These are phyloP conservation scores for Hippocampus comes DNA, from an alignment of 2,113 vertebrate species.

Conservation along the genomic window DNA sequence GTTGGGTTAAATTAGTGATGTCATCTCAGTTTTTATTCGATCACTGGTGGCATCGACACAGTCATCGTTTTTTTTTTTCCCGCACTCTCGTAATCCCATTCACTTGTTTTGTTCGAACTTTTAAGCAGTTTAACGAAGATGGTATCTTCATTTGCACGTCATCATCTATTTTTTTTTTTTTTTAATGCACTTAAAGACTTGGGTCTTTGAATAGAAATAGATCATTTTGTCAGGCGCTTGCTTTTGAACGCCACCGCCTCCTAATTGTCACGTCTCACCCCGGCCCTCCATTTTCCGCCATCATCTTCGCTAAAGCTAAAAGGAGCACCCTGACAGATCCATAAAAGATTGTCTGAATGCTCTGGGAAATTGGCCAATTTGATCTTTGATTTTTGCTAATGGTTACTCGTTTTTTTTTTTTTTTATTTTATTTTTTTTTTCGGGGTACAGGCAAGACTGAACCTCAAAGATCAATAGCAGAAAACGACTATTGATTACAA, in stretches of 20 bases:
- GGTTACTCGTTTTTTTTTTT: not conserved
- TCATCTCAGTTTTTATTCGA: not conserved
- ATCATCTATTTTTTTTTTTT: conserved; percentile 16
- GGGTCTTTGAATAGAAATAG: conserved; percentile 28
- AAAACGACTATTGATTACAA: not conserved
- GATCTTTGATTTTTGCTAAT: not conserved
- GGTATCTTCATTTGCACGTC: conserved; percentile 36
- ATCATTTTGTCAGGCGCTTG: conserved; percentile 32
- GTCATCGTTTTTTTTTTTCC: conserved; percentile 14
- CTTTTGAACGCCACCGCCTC: conserved; percentile 1
- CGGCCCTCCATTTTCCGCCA: conserved; percentile 27
- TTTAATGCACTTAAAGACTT: conserved; percentile 18
- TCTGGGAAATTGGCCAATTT: conserved; percentile 34
- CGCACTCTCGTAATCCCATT: conserved; percentile 60
- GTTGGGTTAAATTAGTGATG: not conserved
- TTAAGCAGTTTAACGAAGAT: conserved; percentile 54
- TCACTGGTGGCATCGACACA: not conserved
- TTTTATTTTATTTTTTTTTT: too few relatives aligned
- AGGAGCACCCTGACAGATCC: conserved; percentile 41
- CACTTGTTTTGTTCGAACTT: conserved; percentile 44
- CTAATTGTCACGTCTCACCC: conserved; percentile 39
- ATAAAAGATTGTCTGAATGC: conserved; percentile 37
- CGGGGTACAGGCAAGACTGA: not conserved
- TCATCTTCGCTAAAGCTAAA: conserved; percentile 25
- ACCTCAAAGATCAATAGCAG: not conserved